Evolutionary conservation across 2,888 invertebrate species (phyloP), one percentile per base, ranked within the genome.

Genomic region (Pandemis corylana): DNA sequence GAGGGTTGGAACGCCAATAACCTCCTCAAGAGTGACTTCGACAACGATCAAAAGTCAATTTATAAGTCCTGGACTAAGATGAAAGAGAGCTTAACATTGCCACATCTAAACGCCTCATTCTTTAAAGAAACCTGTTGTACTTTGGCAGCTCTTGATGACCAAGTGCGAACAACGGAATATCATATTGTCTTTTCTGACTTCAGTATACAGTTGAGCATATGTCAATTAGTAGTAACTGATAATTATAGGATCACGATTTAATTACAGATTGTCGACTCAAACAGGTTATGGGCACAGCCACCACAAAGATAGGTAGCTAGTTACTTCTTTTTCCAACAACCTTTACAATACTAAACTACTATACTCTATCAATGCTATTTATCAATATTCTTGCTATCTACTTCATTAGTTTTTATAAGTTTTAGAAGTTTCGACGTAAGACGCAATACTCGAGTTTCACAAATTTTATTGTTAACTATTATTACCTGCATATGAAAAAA

Each of bases 71-170:
- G 53, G 53, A 7, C n/a, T 12, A 2, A 12, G 12, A 15, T 56
- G 12, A n/a, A 49, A 7, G 13, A 28, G 9, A 53, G 3, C 51
- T 0, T 7, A 42, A n/a, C n/a, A 7, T 7, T 53, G 5, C 68
- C 67, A 0, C 63, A 49, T 15, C 5, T 41, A 5, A 56, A 73
- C 3, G 49, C 28, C 7, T 5, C 6, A 1, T 59, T 41, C 20
- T 69, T 65, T 65, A 46, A 12, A 5, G n/a, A 20, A 20, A 69
- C 68, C 4, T 73, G 73, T 28, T n/a, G 0, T 2, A 13, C 13
- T 2, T 51, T 73, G 7, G 0, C 59, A 5, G 7, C 9, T 41
- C 10, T 73, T 5, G 59, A 65, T 36, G 49, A 59, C 5, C 15
- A 15, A 7, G 12, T 20, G 7, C 56, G 69, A 12, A 69, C 69